A percentile compares a stretch with the other conserved stretches of the same genome.
Conservation (phyloP, 2,113 vertebrate genomes). For the Odocoileus virginianus region DNA sequence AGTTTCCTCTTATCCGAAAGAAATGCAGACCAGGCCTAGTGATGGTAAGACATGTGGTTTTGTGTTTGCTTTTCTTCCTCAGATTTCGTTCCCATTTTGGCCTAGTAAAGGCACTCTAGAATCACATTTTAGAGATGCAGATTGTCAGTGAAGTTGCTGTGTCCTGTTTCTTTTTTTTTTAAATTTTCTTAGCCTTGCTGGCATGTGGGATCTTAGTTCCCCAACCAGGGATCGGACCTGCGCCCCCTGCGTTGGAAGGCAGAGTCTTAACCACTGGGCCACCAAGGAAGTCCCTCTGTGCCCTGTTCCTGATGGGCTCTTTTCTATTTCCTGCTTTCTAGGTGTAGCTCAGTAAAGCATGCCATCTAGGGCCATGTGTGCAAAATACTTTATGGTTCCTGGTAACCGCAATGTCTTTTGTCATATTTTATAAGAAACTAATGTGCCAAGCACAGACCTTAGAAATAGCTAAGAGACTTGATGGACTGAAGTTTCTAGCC, state of each 20-base stretch:
- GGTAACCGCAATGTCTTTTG: conserved; percentile 20
- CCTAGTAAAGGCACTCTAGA: neutral
- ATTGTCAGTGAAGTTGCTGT: conserved; percentile 18
- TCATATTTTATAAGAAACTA: conserved; percentile 48
- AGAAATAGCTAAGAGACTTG: neutral
- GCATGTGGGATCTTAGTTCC: neutral
- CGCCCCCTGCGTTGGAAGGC: neutral
- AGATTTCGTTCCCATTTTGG: conserved; percentile 45
- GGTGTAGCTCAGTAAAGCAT: neutral
- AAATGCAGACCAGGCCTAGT: conserved; percentile 40
- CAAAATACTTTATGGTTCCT: neutral
- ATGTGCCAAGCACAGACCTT: neutral
- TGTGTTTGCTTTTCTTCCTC: neutral
- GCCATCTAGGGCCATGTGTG: neutral
- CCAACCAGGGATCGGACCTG: neutral
- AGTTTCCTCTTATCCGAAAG: conserved; percentile 15
- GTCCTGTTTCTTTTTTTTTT: neutral
- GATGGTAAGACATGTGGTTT: neutral
- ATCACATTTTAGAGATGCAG: neutral
- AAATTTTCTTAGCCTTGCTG: neutral
- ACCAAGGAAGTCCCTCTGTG: neutral
- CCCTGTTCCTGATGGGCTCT: neutral
- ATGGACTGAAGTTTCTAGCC: conserved; percentile 18
- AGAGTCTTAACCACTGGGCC: neutral
- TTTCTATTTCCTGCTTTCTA: conserved; percentile 28